Conservation (phyloP, 2,113 vertebrate genomes). For the Emberiza fucata region DNA sequence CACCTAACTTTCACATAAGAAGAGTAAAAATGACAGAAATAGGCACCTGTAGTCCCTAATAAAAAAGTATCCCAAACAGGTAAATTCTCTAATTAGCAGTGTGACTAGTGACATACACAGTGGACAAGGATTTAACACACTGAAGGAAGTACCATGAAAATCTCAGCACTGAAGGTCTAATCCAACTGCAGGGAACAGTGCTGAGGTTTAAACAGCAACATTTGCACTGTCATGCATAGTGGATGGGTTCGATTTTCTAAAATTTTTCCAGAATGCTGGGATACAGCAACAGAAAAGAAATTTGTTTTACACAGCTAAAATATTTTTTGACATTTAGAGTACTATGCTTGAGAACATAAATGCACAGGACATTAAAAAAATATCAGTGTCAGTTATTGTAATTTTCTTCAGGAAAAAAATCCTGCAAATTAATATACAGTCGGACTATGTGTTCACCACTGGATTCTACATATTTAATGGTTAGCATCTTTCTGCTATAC, state of each 20-base stretch:
- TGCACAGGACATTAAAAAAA: not conserved
- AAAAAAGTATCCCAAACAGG: not conserved
- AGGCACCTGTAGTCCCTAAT: not conserved
- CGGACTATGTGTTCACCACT: not conserved
- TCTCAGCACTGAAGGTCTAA: not conserved
- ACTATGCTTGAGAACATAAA: not conserved
- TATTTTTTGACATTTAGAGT: not conserved
- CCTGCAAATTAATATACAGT: not conserved
- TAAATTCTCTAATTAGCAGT: not conserved
- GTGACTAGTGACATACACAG: not conserved
- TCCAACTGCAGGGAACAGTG: not conserved
- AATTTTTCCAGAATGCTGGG: not conserved
- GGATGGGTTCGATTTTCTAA: not conserved
- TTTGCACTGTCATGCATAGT: accelerated
- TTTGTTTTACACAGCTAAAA: not conserved
- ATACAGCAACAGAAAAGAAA: not conserved
- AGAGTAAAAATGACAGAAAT: not conserved
- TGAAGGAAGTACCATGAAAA: not conserved
- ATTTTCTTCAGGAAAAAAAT: not conserved
- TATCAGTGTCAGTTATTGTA: not conserved
- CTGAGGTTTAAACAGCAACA: not conserved
- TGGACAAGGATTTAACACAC: not conserved
- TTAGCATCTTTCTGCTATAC: not conserved
- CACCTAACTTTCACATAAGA: not conserved
- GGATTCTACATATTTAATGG: not conserved